Base-by-base conservation (phyloP, 1,140 invertebrate genomes). In the Drosophila bocki region DNA sequence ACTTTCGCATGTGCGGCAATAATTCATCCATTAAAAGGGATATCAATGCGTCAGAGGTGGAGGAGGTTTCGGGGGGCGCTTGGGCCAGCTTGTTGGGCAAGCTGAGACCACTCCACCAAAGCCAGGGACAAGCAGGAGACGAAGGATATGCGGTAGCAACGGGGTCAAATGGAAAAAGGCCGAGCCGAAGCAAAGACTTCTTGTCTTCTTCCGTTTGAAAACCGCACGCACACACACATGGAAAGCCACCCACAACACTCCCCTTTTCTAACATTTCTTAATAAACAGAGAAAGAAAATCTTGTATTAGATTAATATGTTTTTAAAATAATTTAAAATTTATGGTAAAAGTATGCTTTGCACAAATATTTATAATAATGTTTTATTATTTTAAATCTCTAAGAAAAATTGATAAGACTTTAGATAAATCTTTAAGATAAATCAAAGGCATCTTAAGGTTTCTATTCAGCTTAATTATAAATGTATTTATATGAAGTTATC, bases 1-100 rank as follows among this genome's bases (percentile, higher is more conserved):
- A 91, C 90, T 91, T 91, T 91, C 83, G 90, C 87, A 92, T 92
- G 91, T 92, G 87, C 77, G 91, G 91, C 91, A 92, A 92, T 92
- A 92, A 92, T 84, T 92, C 91, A 92, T 92, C 91, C 91, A 92
- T 92, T 92, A 92, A 92, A 92, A 92, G 91, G 91, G 91, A 91
- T 92, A 91, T 91, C 83, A 91, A 91, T 91, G 85, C 83, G 83
- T 82, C 72, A 83, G 76, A 68, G 71, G 45, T 32, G 60, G 63
- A 15, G 44, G 41, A 41, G 58, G 47, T 5, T 19, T 39, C 12
- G 22, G 33, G 11, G 41, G 26, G 8, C 13, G 37, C n/a, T 45
- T 13, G 19, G 41, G 37, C 29, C 50, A 51, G 50, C 50, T 51
- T 48, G 65, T 11, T 19, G 48, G 53, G 48, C 44, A 64, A 67